phyloP scores from a whole-genome alignment of 2,113 vertebrate genomes.

The Micronycteris hirsuta region DNA sequence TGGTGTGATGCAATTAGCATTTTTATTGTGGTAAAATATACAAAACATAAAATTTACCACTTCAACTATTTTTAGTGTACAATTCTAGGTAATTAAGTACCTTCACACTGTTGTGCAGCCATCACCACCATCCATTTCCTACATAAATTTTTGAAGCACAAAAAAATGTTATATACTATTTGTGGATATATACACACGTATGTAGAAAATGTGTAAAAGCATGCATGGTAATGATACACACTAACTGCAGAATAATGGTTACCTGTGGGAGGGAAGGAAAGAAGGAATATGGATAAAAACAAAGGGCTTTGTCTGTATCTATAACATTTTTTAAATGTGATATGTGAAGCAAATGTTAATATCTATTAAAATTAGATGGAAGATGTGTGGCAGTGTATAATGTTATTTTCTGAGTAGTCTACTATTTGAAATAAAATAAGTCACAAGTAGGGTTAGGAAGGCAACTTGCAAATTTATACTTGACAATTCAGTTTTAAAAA shows the following conservation, averaged over 20 bases:
- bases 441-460: background rate
- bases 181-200: background rate
- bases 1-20: background rate
- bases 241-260: background rate
- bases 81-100: background rate
- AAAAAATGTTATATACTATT: background rate
- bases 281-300: background rate
- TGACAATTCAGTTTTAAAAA: slow-evolving; percentile 17
- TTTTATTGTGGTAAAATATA: background rate
- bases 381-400: background rate
- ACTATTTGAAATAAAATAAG: background rate
- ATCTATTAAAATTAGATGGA: background rate
- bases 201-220: background rate
- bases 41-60: background rate
- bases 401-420: slow-evolving; percentile 14
- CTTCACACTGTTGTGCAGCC: background rate
- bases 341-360: background rate
- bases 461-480: slow-evolving; percentile 35
- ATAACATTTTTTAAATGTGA: background rate
- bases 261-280: background rate
- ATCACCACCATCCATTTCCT: background rate
- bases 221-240: no score
- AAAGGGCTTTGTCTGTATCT: background rate
- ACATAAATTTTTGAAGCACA: background rate
- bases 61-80: background rate